phyloP scores from a whole-genome alignment of 2,797 vertebrate species.

The Martes flavigula region DNA sequence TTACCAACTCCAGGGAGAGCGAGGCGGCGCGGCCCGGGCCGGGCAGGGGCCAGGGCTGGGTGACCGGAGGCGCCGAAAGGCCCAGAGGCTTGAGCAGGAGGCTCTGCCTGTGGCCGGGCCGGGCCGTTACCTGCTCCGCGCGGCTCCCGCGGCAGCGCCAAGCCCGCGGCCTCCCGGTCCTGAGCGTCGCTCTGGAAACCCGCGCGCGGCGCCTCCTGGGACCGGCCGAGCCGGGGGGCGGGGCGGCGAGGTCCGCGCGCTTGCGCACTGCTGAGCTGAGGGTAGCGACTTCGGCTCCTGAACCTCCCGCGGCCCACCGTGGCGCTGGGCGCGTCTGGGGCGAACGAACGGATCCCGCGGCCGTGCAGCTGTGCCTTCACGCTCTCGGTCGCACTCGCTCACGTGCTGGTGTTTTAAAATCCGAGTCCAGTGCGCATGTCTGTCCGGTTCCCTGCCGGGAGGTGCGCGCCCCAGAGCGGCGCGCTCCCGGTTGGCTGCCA shows the following conservation, averaged over 20 bases:
- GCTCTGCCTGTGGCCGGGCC: background rate
- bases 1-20: background rate
- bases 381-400: background rate
- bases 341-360: fast-evolving
- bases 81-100: background rate
- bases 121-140: constrained; percentile 9
- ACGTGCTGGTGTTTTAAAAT: background rate
- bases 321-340: too few relatives aligned
- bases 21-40: background rate
- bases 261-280: background rate
- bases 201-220: constrained; percentile 34
- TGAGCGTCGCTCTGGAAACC: constrained; percentile 64
- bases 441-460: background rate
- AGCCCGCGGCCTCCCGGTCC: background rate
- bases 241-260: background rate
- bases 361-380: background rate
- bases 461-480: background rate
- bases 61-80: background rate
- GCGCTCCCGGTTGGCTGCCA: background rate
- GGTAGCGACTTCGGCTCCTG: fast-evolving
- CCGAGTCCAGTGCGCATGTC: fast-evolving
- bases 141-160: fast-evolving
- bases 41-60: background rate
- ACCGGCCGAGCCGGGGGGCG: fast-evolving
- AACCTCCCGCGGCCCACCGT: fast-evolving